A percentile compares a stretch with the other conserved stretches of the same genome.
These are phyloP conservation scores for Mesoclemmys tuberculata DNA, from an alignment of 2,113 vertebrate genomes.

Conservation along the genomic window DNA sequence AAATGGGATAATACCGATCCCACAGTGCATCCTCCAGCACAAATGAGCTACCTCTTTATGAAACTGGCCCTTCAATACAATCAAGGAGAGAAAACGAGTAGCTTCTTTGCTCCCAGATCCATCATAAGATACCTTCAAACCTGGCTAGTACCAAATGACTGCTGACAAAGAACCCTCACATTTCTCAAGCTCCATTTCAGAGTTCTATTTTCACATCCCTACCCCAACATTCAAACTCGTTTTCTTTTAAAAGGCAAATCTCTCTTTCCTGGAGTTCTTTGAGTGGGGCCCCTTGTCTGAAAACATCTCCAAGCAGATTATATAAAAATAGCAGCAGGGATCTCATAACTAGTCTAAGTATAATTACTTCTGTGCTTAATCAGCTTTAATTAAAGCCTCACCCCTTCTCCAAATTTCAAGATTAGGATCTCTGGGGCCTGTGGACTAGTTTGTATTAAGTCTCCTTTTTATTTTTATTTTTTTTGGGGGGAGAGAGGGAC, in stretches of 20 bases:
- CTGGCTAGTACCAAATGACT: constrained; percentile 33
- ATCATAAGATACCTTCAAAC: background rate
- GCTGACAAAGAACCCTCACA: constrained; percentile 65
- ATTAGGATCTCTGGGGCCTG: constrained; percentile 13
- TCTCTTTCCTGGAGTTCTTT: background rate
- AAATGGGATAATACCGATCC: background rate
- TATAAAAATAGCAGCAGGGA: constrained; percentile 59
- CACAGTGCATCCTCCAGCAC: background rate
- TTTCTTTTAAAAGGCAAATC: constrained; percentile 14
- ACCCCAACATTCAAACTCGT: background rate
- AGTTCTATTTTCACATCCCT: constrained; percentile 36
- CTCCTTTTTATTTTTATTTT: constrained; percentile 10
- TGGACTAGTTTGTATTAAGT: constrained; percentile 22
- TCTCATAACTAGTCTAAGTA: constrained; percentile 1
- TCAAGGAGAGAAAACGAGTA: background rate
- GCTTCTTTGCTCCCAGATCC: background rate
- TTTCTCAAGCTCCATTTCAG: constrained; percentile 40
- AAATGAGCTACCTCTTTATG: background rate
- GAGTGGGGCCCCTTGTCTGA: constrained; percentile 46
- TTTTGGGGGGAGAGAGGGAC: too few relatives aligned
- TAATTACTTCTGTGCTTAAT: constrained; percentile 49
- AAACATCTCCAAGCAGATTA: constrained; percentile 24
- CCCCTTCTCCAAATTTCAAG: constrained; percentile 55
- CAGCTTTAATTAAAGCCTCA: constrained; percentile 43
- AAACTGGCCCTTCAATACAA: background rate